Conservation (phyloP, 37 sponge, comb jelly and placozoan genomes). For the Halichondria panicea region DNA sequence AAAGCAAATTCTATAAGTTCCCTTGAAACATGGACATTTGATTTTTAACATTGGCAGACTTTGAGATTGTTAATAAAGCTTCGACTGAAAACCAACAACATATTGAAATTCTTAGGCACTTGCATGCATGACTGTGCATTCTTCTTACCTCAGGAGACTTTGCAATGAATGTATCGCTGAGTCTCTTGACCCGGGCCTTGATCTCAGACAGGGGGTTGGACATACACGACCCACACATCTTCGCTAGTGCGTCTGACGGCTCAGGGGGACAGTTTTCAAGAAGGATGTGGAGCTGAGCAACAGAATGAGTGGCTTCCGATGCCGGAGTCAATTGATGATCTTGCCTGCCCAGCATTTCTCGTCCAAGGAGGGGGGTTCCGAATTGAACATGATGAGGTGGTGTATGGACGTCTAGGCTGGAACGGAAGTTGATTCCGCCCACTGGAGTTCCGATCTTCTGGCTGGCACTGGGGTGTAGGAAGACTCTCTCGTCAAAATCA, state of each 20-base stretch:
- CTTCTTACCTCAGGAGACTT: slow-evolving; percentile 19
- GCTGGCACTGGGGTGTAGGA: slow-evolving; percentile 71
- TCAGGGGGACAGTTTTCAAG: slow-evolving; percentile 36
- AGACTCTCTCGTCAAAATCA: slow-evolving; percentile 90
- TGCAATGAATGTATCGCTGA: slow-evolving; percentile 37
- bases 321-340: slow-evolving; percentile 71
- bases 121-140: no score
- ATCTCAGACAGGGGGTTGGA: slow-evolving; percentile 52
- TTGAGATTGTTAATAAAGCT: no score
- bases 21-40: no score
- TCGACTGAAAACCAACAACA: no score
- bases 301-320: slow-evolving; percentile 81
- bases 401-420: slow-evolving; percentile 19
- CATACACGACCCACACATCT: slow-evolving; percentile 45
- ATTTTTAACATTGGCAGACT: no score
- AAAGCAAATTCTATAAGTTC: no score
- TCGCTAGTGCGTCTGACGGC: slow-evolving; percentile 44
- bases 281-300: slow-evolving; percentile 61
- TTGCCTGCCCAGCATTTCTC: slow-evolving; percentile 37
- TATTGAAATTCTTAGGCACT: no score
- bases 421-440: background rate
- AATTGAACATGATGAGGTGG: slow-evolving; percentile 60
- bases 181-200: background rate
- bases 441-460: slow-evolving; percentile 80
- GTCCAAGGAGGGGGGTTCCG: slow-evolving; percentile 67